phyloP scores from a whole-genome alignment of 2,797 vertebrate genomes.

The Gastrophryne carolinensis region DNA sequence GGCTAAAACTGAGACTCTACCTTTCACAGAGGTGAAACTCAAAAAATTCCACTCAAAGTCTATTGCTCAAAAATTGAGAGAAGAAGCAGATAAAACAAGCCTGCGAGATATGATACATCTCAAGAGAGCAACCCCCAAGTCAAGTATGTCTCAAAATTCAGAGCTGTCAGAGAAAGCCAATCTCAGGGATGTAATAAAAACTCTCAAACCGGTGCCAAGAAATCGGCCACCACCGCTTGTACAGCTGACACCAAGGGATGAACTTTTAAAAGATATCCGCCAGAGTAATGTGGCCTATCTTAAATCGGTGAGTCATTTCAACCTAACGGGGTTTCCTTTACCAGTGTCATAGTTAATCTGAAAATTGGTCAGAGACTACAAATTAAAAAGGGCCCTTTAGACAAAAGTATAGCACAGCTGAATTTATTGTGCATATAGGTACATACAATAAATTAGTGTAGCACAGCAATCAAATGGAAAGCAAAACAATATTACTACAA shows the following conservation, averaged over 20 bases:
- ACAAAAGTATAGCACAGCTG: too few relatives aligned
- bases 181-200: slow-evolving; percentile 88
- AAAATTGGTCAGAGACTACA: too few relatives aligned
- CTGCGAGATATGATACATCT: slow-evolving; percentile 74
- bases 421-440: too few relatives aligned
- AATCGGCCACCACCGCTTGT: slow-evolving; percentile 82
- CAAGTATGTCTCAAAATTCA: slow-evolving; percentile 59
- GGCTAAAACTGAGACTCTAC: slow-evolving; percentile 57
- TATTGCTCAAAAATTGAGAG: slow-evolving; percentile 35
- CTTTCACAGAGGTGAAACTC: slow-evolving; percentile 77
- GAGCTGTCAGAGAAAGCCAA: slow-evolving; percentile 77
- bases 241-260: slow-evolving; percentile 85
- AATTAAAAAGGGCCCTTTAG: too few relatives aligned
- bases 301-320: slow-evolving; percentile 79
- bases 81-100: slow-evolving; percentile 65
- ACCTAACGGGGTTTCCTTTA: not conserved
- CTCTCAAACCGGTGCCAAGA: slow-evolving; percentile 87
- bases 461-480: too few relatives aligned
- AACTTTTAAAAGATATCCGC: slow-evolving; percentile 86
- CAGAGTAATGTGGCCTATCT: slow-evolving; percentile 93
- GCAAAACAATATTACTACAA: too few relatives aligned
- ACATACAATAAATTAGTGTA: too few relatives aligned
- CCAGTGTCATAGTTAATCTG: too few relatives aligned
- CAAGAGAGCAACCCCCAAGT: slow-evolving; percentile 69
- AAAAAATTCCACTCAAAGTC: slow-evolving; percentile 73